These are phyloP conservation scores for Heterodera schachtii DNA, from an alignment of 1,140 invertebrate genomes.

Conservation along the genomic window DNA sequence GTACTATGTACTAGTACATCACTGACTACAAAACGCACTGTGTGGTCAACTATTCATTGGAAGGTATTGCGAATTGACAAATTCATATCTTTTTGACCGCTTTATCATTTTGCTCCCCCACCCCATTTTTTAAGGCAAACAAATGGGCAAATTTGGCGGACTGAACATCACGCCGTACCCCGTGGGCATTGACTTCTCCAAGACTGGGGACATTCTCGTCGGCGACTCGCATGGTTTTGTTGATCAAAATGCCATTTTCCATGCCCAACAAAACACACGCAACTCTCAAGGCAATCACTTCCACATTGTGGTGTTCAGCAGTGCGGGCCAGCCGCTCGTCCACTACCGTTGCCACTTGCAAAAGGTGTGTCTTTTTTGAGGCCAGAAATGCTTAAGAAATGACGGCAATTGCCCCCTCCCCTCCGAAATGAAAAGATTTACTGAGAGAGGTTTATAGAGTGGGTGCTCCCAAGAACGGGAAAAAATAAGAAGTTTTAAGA, in stretches of 20 bases:
- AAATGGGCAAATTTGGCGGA: conserved; percentile 35
- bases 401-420: too few species aligned
- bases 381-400: too few species aligned
- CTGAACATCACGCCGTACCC: conserved; percentile 38
- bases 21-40: conserved; percentile 44
- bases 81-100: too few species aligned
- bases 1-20: too few species aligned
- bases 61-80: conserved; percentile 13
- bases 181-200: conserved; percentile 44
- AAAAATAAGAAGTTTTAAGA: too few species aligned
- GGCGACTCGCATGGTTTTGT: conserved; percentile 38
- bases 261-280: too few species aligned
- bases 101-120: too few species aligned
- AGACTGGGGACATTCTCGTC: conserved; percentile 39
- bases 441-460: conserved; percentile 6
- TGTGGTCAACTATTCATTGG: conserved; percentile 39
- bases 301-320: conserved; percentile 41
- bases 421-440: too few species aligned
- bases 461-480: not conserved
- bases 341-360: conserved; percentile 37
- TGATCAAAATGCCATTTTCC: too few species aligned
- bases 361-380: conserved; percentile 28
- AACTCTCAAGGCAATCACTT: conserved; percentile 35
- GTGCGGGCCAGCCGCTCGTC: conserved; percentile 31
- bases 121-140: conserved; percentile 26